A percentile compares a stretch with the other conserved stretches of the same genome.
Conservation (phyloP, 2,797 vertebrate genomes). For the Phrynocephalus guinanensis region DNA sequence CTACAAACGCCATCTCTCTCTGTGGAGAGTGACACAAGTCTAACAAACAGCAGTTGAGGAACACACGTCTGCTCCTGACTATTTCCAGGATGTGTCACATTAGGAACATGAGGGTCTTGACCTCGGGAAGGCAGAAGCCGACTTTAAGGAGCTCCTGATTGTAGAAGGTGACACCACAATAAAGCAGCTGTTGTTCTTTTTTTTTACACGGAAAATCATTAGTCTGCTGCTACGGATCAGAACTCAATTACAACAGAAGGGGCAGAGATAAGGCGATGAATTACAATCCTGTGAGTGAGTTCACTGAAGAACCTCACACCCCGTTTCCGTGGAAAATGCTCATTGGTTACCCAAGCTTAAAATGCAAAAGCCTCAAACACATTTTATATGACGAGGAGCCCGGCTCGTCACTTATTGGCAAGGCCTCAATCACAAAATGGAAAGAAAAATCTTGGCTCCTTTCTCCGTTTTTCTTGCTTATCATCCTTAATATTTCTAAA, state of each 20-base stretch:
- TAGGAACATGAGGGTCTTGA: background rate
- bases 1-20: background rate
- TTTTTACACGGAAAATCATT: background rate
- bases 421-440: background rate
- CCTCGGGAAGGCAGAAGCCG: background rate
- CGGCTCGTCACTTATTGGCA: background rate
- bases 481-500: conserved; percentile 51
- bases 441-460: background rate
- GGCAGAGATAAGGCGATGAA: background rate
- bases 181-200: background rate
- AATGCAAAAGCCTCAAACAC: background rate
- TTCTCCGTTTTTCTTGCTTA: conserved; percentile 44
- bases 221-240: background rate
- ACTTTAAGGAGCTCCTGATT: too few relatives aligned
- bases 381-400: background rate
- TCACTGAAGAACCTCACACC: background rate
- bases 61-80: too few relatives aligned
- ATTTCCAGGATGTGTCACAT: background rate
- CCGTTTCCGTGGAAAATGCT: background rate
- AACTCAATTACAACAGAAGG: background rate
- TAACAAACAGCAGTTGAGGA: background rate
- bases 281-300: background rate
- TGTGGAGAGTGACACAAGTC: background rate
- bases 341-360: background rate
- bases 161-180: background rate